Evolutionary conservation across 2,888 invertebrate genomes (phyloP).

Genomic region (Tigriopus californicus): DNA sequence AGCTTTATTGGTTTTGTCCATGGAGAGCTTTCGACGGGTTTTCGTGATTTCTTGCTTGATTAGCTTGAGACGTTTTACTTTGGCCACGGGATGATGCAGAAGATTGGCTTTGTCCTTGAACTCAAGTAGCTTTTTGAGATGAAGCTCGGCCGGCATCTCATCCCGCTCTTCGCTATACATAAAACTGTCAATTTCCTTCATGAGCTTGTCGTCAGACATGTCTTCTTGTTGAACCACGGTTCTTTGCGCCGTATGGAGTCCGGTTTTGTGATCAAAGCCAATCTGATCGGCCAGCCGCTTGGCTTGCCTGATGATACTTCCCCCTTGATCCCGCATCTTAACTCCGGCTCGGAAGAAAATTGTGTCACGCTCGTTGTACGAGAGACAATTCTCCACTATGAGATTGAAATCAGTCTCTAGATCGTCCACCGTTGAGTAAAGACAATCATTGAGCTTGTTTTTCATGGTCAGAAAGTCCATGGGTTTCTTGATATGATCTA

Average conservation of each 20-base stretch:
- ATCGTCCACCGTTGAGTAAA: constrained; percentile 43
- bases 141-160: constrained; percentile 27
- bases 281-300: constrained; percentile 48
- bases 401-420: constrained; percentile 76
- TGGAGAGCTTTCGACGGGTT: constrained; percentile 30
- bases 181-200: constrained; percentile 25
- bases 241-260: constrained; percentile 22
- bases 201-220: constrained; percentile 18
- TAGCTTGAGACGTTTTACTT: constrained; percentile 38
- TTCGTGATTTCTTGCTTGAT: constrained; percentile 35
- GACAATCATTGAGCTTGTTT: constrained; percentile 29
- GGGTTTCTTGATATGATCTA: constrained; percentile 57
- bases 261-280: constrained; percentile 35
- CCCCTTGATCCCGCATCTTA: constrained; percentile 74
- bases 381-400: constrained; percentile 89
- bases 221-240: constrained; percentile 16
- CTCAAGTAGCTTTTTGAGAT: constrained; percentile 37
- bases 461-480: constrained; percentile 83
- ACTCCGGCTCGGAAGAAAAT: constrained; percentile 78
- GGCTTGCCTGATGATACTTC: constrained; percentile 54
- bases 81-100: constrained; percentile 38
- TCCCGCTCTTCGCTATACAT: constrained; percentile 25
- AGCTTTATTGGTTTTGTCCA: constrained; percentile 17
- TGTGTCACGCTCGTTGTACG: constrained; percentile 86
- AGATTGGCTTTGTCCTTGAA: constrained; percentile 41